phyloP scores from a whole-genome alignment of 2,888 invertebrate species.

The Drosophila kuntzei region DNA sequence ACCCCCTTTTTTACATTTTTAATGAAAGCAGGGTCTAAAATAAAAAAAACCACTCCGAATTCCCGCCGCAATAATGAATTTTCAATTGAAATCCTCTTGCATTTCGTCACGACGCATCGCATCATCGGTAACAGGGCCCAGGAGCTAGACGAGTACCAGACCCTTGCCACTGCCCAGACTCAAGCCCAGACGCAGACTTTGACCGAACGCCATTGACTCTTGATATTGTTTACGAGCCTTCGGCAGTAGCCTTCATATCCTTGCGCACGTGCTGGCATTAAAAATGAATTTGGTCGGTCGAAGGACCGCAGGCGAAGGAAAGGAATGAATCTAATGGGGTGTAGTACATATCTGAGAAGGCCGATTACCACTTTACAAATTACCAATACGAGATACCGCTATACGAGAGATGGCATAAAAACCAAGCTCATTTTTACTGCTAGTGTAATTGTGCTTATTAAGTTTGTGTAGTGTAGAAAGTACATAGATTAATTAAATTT shows the following conservation, averaged over 20 bases:
- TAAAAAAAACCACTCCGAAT: conserved; percentile 6
- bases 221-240: conserved; percentile 66
- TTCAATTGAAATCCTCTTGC: conserved; percentile 47
- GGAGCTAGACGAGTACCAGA: conserved; percentile 12
- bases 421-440: not conserved
- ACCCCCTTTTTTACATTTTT: not conserved
- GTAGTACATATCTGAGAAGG: conserved; percentile 33
- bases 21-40: conserved; percentile 6
- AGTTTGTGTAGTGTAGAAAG: not conserved
- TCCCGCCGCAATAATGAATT: conserved; percentile 51
- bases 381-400: conserved; percentile 23
- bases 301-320: conserved; percentile 32
- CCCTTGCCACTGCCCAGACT: conserved; percentile 1
- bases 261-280: conserved; percentile 66
- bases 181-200: not conserved
- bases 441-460: conserved; percentile 1
- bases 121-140: conserved; percentile 2
- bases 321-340: conserved; percentile 43
- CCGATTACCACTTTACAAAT: conserved; percentile 57
- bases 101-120: conserved; percentile 13
- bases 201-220: conserved; percentile 45
- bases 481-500: no score
- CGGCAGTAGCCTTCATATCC: conserved; percentile 59
- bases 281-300: conserved; percentile 67
- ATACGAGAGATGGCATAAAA: conserved; percentile 1